These are phyloP conservation scores for Oasisia sp. DNA, from an alignment of 2,888 invertebrate genomes.

Conservation along the genomic window DNA sequence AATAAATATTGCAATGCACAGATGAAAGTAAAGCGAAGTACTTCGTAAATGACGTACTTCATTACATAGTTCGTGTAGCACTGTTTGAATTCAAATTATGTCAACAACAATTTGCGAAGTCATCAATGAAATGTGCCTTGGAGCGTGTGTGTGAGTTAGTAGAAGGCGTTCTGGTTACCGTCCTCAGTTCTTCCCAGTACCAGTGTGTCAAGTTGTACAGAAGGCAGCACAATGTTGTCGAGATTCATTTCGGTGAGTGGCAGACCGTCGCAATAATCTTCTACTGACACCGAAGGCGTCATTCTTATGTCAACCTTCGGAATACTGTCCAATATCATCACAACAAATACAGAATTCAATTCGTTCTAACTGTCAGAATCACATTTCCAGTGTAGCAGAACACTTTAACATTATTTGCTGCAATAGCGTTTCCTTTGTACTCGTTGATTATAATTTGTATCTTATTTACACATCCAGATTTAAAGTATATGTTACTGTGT, in stretches of 20 bases:
- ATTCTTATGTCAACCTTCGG: too few species aligned
- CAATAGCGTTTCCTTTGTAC: background rate
- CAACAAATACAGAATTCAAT: too few species aligned
- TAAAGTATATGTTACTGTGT: background rate
- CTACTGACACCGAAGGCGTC: too few species aligned
- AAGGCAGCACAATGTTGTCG: background rate
- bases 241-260: conserved; percentile 8
- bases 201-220: conserved; percentile 5
- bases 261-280: too few species aligned
- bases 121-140: background rate
- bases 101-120: background rate
- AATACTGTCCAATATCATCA: too few species aligned
- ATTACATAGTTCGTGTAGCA: too few species aligned
- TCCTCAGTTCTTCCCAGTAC: background rate
- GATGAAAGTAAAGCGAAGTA: too few species aligned
- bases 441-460: background rate
- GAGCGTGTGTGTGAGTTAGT: background rate
- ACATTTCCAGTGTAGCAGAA: background rate
- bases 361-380: too few species aligned
- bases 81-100: background rate
- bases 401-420: background rate
- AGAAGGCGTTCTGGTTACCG: background rate
- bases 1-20: too few species aligned
- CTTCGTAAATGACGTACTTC: too few species aligned
- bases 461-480: background rate